Evolutionary conservation across 2,113 vertebrate species (phyloP).

Genomic region (Pseudorasbora parva): DNA sequence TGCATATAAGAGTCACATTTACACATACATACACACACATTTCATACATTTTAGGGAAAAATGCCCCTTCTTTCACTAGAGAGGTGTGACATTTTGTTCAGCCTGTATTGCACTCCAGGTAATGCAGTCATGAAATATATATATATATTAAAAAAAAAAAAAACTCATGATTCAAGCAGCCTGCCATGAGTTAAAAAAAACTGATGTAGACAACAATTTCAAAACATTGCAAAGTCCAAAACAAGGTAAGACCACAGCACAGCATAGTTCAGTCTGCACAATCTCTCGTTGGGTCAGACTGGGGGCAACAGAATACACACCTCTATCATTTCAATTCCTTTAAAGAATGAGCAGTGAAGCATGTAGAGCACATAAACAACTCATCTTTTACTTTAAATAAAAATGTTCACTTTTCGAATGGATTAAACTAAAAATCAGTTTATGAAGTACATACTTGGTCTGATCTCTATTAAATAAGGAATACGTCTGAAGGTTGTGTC

Average conservation of each 20-base stretch:
- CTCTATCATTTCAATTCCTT: conserved; percentile 40
- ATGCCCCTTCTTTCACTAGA: conserved; percentile 63
- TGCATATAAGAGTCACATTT: conserved; percentile 63
- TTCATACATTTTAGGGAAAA: conserved; percentile 67
- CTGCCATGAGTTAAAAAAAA: conserved; percentile 63
- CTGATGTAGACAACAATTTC: conserved; percentile 59
- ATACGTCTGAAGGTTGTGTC: conserved; percentile 15
- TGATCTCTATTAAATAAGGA: conserved; percentile 52
- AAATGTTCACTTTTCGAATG: conserved; percentile 41
- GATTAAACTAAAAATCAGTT: conserved; percentile 64
- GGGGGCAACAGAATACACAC: conserved; percentile 53
- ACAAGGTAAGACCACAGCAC: conserved; percentile 63
- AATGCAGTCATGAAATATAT: conserved; percentile 66
- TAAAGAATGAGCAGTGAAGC: conserved; percentile 45
- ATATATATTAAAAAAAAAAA: conserved; percentile 24
- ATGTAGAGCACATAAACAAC: conserved; percentile 41
- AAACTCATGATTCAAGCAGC: conserved; percentile 51
- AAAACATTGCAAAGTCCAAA: conserved; percentile 64
- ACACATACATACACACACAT: conserved; percentile 72
- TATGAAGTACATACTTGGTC: conserved; percentile 40
- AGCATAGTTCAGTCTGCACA: conserved; percentile 69
- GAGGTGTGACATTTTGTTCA: conserved; percentile 55
- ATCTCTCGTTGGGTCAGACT: conserved; percentile 44
- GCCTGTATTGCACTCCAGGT: conserved; percentile 73
- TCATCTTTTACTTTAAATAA: conserved; percentile 63